A percentile compares a stretch with the other conserved stretches of the same genome.
Evolutionary conservation across 2,797 vertebrate species (phyloP).

Genomic region (Decapterus maruadsi): DNA sequence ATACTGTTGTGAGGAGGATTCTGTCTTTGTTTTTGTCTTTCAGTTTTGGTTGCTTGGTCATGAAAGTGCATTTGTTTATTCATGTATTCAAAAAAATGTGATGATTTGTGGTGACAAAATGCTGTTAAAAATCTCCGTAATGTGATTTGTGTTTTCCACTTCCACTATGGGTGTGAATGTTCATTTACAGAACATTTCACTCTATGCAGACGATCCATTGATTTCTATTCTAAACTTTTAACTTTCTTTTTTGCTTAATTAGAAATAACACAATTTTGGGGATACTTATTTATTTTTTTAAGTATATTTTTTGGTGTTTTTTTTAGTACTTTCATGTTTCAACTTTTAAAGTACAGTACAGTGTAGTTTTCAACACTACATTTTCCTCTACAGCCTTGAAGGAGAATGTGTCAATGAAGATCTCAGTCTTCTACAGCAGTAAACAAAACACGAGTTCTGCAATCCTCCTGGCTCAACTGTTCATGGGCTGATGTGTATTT

Average conservation of each 20-base stretch:
- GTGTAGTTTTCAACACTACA: too few relatives aligned
- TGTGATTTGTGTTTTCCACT: background rate
- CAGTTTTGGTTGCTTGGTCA: background rate
- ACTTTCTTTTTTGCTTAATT: background rate
- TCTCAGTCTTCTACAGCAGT: background rate
- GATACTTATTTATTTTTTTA: too few relatives aligned
- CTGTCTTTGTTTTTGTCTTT: background rate
- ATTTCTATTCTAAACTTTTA: background rate
- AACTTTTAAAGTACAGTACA: background rate
- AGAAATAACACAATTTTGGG: too few relatives aligned
- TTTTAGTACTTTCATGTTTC: background rate
- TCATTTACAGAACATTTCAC: background rate
- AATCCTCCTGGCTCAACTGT: background rate
- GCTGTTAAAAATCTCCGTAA: background rate
- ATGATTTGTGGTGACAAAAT: background rate
- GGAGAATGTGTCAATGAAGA: background rate
- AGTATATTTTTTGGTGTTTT: too few relatives aligned
- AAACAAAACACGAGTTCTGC: background rate
- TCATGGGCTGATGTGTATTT: constrained; percentile 1
- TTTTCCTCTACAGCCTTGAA: background rate
- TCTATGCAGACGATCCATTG: constrained; percentile 19
- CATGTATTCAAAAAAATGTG: background rate
- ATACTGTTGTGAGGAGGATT: background rate
- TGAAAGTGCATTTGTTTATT: constrained; percentile 7
- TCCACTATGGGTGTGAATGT: background rate